These are phyloP conservation scores for Choristoneura fumiferana DNA, from an alignment of 1,140 invertebrate genomes.

Conservation along the genomic window DNA sequence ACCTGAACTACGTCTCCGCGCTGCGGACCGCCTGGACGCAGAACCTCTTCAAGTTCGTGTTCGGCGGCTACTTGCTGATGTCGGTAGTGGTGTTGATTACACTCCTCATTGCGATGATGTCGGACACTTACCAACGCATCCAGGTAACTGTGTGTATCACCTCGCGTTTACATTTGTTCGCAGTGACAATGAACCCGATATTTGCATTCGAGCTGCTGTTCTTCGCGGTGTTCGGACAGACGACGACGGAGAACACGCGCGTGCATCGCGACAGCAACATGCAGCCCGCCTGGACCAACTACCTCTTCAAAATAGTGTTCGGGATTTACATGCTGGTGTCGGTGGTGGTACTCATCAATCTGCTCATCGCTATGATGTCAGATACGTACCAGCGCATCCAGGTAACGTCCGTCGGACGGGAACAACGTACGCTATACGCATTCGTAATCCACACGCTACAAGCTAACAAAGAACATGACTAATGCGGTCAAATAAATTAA, in stretches of 20 bases:
- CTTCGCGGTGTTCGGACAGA: conserved; percentile 99
- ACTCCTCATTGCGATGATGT: conserved; percentile 99
- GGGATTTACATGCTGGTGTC: conserved; percentile 99
- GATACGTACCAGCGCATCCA: conserved; percentile 99
- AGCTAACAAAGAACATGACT: background rate
- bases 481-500: conserved; percentile 5
- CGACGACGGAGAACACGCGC: conserved; percentile 89
- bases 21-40: conserved; percentile 86
- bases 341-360: conserved; percentile 98
- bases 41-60: conserved; percentile 91
- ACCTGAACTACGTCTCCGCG: conserved; percentile 85
- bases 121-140: conserved; percentile 99
- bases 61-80: conserved; percentile 98
- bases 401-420: conserved; percentile 76
- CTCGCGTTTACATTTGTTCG: conserved; percentile 79
- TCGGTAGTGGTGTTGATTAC: conserved; percentile 98
- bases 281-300: conserved; percentile 87
- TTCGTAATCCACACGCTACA: conserved; percentile 9
- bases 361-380: conserved; percentile 99
- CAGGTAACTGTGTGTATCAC: conserved; percentile 82
- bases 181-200: conserved; percentile 93
- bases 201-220: conserved; percentile 98
- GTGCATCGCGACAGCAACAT: conserved; percentile 80
- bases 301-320: conserved; percentile 90
- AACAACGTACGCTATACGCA: background rate